These are phyloP conservation scores for Asbolus verrucosus DNA, from an alignment of 1,140 invertebrate species.

Conservation along the genomic window DNA sequence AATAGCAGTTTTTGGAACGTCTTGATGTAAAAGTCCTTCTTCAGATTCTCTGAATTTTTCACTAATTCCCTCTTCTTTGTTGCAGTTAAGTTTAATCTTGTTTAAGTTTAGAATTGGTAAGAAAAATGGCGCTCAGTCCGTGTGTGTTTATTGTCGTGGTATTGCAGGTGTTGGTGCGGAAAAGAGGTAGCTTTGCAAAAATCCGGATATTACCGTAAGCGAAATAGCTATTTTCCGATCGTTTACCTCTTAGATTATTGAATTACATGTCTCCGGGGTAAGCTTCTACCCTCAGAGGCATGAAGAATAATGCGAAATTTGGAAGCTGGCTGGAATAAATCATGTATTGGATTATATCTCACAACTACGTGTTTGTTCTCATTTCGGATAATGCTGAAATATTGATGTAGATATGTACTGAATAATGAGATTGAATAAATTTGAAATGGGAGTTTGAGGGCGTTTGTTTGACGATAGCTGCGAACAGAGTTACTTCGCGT, in stretches of 20 bases:
- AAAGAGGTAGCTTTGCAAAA: not conserved
- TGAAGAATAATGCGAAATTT: not conserved
- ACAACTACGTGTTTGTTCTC: not conserved
- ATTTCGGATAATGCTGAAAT: not conserved
- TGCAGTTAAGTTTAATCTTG: too few species aligned
- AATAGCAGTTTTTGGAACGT: too few species aligned
- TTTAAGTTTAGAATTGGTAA: too few species aligned
- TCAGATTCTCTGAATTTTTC: too few species aligned
- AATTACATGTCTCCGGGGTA: slow-evolving; percentile 9
- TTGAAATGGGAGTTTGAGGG: not conserved
- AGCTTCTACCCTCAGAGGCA: not conserved
- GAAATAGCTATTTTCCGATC: slow-evolving; percentile 18
- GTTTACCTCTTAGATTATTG: slow-evolving; percentile 22
- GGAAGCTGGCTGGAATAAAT: not conserved
- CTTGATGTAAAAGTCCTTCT: too few species aligned
- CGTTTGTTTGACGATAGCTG: too few species aligned
- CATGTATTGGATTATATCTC: slow-evolving; percentile 10
- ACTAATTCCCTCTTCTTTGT: too few species aligned
- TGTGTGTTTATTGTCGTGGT: not conserved
- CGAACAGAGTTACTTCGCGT: too few species aligned
- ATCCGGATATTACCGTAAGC: not conserved
- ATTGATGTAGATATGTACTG: slow-evolving; percentile 21
- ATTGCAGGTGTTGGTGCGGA: not conserved
- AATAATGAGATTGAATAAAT: slow-evolving; percentile 18
- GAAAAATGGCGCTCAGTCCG: too few species aligned